These are phyloP conservation scores for Notolepis coatsorum DNA, from an alignment of 2,797 vertebrate species.

Conservation along the genomic window DNA sequence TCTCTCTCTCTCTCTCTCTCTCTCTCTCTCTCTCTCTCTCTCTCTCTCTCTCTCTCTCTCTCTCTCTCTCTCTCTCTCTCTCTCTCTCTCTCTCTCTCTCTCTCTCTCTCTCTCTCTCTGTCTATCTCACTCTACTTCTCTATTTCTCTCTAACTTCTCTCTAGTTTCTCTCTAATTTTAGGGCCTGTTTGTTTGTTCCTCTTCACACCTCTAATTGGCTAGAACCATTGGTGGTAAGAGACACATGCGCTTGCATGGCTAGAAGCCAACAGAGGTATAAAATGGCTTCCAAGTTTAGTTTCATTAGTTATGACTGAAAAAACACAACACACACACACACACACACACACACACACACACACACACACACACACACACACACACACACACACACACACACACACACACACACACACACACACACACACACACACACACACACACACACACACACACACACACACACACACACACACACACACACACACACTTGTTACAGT, in stretches of 20 bases:
- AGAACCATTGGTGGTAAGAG: constrained; percentile 41
- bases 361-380: too few species aligned
- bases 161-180: too few species aligned
- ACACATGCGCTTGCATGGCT: constrained; percentile 4
- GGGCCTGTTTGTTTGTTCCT: constrained; percentile 20
- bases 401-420: too few species aligned
- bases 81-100: constrained; percentile 2
- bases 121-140: background rate
- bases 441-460: too few species aligned
- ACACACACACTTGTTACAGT: too few species aligned
- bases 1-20: constrained; percentile 10
- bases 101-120: constrained; percentile 1
- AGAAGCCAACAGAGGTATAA: background rate
- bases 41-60: background rate
- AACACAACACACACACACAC: too few species aligned
- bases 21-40: background rate
- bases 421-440: too few species aligned
- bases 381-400: too few species aligned
- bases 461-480: too few species aligned
- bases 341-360: too few species aligned
- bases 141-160: background rate
- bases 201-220: constrained; percentile 61
- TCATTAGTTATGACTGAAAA: background rate
- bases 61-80: background rate
- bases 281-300: background rate